Evolutionary conservation across 1,140 invertebrate species (phyloP).

Genomic region (Anoplophora glabripennis): DNA sequence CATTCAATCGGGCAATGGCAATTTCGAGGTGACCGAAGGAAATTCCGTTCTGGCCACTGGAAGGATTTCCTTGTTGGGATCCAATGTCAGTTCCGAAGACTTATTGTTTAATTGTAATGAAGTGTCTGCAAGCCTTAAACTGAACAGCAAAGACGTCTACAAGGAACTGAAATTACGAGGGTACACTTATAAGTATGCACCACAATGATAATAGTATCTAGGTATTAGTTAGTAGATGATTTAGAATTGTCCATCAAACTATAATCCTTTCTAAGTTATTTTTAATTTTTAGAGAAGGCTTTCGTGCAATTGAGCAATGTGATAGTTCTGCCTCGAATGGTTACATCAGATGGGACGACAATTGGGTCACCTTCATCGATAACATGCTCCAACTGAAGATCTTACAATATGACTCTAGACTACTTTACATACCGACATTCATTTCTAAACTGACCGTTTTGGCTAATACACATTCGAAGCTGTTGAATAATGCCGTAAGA

Average conservation of each 20-base stretch:
- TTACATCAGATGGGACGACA: constrained; percentile 66
- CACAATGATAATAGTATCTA: too few relatives aligned
- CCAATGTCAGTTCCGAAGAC: background rate
- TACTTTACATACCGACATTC: constrained; percentile 79
- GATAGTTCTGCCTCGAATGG: constrained; percentile 51
- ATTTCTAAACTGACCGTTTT: constrained; percentile 79
- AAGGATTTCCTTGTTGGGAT: background rate
- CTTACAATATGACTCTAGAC: constrained; percentile 66
- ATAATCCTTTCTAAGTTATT: too few relatives aligned
- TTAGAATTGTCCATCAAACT: background rate
- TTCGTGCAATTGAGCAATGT: constrained; percentile 55
- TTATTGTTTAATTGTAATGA: background rate
- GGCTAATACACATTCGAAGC: constrained; percentile 62
- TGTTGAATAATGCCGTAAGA: constrained; percentile 25
- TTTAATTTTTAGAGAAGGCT: constrained; percentile 59
- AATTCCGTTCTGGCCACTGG: constrained; percentile 11
- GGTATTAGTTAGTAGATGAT: too few relatives aligned
- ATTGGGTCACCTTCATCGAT: constrained; percentile 93
- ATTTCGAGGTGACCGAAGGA: constrained; percentile 64
- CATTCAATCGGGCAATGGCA: constrained; percentile 75
- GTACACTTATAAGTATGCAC: constrained; percentile 75
- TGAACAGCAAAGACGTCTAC: constrained; percentile 73
- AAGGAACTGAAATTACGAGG: constrained; percentile 79
- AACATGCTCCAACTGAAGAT: constrained; percentile 88
- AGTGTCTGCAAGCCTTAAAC: background rate